These are phyloP conservation scores for Hypselothyrea guttata DNA, from an alignment of 2,888 invertebrate species.

Conservation along the genomic window DNA sequence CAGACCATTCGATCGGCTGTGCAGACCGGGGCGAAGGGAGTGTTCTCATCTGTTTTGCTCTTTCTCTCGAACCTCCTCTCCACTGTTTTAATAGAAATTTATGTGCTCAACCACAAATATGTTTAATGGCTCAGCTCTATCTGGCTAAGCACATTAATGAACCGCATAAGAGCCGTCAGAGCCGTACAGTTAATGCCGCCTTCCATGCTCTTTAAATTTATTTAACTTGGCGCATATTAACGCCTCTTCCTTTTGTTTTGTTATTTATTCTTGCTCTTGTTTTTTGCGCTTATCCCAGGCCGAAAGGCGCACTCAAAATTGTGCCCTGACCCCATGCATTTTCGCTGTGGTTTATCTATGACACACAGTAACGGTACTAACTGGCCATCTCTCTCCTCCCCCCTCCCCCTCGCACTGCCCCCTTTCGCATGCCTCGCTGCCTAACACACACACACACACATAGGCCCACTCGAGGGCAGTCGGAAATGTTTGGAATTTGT, in stretches of 20 bases:
- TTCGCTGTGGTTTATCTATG: conserved; percentile 27
- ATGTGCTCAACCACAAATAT: no score
- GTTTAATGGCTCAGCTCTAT: no score
- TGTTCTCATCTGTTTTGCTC: no score
- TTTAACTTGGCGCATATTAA: conserved; percentile 21
- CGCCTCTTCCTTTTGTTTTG: conserved; percentile 3
- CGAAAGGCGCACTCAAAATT: conserved; percentile 8
- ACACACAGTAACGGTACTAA: conserved; percentile 16
- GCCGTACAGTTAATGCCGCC: no score
- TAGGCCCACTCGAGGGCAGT: conserved; percentile 4
- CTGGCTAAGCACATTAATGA: conserved; percentile 43
- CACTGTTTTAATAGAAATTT: no score
- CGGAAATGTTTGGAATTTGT: conserved; percentile 46
- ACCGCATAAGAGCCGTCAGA: no score
- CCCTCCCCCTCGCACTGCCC: background rate
- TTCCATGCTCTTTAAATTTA: no score
- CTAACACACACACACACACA: conserved; percentile 2
- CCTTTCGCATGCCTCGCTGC: background rate
- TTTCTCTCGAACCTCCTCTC: no score
- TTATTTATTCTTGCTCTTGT: conserved; percentile 5
- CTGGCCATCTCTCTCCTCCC: conserved; percentile 6
- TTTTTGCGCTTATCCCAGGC: background rate
- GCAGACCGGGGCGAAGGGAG: no score
- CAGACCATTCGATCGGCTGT: no score
- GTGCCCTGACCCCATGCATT: conserved; percentile 27